A percentile compares a stretch with the other conserved stretches of the same genome.
phyloP scores from a whole-genome alignment of 2,888 invertebrate genomes.

The Thalpophila matura region DNA sequence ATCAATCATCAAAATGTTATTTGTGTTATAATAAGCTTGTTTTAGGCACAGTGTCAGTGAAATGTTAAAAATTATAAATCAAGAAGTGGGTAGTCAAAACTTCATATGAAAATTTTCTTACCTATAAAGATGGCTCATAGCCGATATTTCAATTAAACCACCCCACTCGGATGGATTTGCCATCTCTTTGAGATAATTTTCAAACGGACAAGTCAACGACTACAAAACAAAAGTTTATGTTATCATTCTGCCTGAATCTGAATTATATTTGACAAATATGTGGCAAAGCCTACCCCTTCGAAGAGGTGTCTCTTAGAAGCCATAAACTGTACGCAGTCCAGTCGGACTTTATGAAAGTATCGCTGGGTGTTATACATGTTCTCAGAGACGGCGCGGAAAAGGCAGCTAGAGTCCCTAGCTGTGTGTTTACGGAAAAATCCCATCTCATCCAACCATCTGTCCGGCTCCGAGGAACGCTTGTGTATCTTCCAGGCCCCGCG shows the following conservation, averaged over 20 bases:
- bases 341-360: constrained; percentile 94
- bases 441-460: constrained; percentile 95
- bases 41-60: constrained; percentile 48
- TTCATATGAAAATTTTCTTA: constrained; percentile 79
- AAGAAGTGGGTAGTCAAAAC: constrained; percentile 54
- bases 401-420: constrained; percentile 96
- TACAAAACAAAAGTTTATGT: constrained; percentile 83
- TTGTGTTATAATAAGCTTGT: constrained; percentile 32
- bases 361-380: constrained; percentile 93
- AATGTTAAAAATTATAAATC: constrained; percentile 42
- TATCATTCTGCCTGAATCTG: constrained; percentile 47
- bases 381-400: constrained; percentile 97
- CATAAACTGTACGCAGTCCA: constrained; percentile 94
- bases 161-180: constrained; percentile 93
- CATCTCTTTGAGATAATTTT: constrained; percentile 93
- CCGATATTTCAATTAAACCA: constrained; percentile 93
- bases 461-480: constrained; percentile 89
- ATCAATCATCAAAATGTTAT: neutral
- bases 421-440: constrained; percentile 96
- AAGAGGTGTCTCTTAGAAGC: constrained; percentile 92
- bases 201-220: constrained; percentile 92
- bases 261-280: constrained; percentile 57
- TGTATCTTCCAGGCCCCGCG: constrained; percentile 88
- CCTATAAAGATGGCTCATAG: constrained; percentile 93
- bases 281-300: constrained; percentile 88